Conservation (phyloP, 2,797 vertebrate species). For the Pteronotus mesoamericanus region DNA sequence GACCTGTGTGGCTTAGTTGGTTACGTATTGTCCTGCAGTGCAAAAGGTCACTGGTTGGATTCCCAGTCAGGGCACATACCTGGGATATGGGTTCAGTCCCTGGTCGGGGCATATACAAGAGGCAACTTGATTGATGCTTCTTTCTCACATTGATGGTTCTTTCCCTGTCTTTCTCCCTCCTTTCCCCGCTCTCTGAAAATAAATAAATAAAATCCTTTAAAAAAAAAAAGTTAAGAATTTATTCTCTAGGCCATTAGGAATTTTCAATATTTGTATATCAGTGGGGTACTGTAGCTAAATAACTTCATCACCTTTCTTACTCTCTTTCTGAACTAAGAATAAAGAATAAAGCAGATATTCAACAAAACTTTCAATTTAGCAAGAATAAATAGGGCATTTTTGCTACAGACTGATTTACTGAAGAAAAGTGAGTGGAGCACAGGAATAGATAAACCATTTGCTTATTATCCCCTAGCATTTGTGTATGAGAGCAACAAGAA, state of each 20-base stretch:
- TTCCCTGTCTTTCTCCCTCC: background rate
- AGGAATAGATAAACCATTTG: background rate
- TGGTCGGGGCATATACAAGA: background rate
- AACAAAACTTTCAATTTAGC: background rate
- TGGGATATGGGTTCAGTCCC: background rate
- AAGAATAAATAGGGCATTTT: constrained; percentile 3
- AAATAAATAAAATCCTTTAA: background rate
- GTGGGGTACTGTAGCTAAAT: background rate
- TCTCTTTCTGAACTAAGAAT: background rate
- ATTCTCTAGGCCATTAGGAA: background rate
- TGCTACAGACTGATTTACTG: background rate
- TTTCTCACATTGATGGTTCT: background rate
- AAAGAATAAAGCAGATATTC: constrained; percentile 1
- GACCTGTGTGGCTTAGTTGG: background rate
- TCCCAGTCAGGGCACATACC: background rate
- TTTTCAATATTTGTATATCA: background rate
- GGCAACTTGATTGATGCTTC: background rate
- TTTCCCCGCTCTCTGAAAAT: background rate
- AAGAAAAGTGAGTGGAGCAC: background rate
- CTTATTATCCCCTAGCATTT: background rate
- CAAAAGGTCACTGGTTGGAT: background rate
- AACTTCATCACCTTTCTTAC: background rate
- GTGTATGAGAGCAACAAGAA: background rate
- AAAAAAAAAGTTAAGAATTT: background rate
- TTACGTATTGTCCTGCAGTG: background rate